Percentiles rank a stretch among this genome's conserved stretches.
Conservation (phyloP, 1,140 invertebrate genomes). For the Dryas iulia region DNA sequence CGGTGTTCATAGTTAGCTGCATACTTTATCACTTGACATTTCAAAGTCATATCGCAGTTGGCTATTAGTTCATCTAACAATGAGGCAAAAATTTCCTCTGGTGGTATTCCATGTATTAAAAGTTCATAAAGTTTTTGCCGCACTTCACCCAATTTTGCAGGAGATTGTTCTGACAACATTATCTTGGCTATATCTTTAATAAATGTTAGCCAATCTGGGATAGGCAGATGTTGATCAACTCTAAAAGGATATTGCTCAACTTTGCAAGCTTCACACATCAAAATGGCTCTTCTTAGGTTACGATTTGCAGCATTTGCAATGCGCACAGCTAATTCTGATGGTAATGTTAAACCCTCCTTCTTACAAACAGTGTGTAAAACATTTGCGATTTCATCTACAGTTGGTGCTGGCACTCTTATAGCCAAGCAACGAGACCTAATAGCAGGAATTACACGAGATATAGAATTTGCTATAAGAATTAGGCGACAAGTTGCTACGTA, state of each 20-base stretch:
- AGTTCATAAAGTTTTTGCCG: conserved; percentile 95
- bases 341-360: conserved; percentile 92
- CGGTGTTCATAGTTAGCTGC: conserved; percentile 96
- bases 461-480: conserved; percentile 97
- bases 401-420: conserved; percentile 94
- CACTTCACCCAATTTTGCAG: conserved; percentile 91
- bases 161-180: conserved; percentile 94
- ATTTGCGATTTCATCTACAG: conserved; percentile 86
- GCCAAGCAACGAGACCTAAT: conserved; percentile 96
- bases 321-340: conserved; percentile 87
- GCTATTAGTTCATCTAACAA: conserved; percentile 91
- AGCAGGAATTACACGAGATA: conserved; percentile 96
- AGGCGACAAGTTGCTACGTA: conserved; percentile 97
- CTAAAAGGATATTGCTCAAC: conserved; percentile 95
- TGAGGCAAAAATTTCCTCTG: conserved; percentile 95
- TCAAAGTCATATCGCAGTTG: conserved; percentile 95
- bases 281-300: conserved; percentile 95
- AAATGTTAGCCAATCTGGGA: conserved; percentile 97
- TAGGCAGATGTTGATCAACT: conserved; percentile 89
- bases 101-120: conserved; percentile 95
- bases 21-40: conserved; percentile 90
- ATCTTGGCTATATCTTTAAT: conserved; percentile 92
- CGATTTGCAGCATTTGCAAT: conserved; percentile 91
- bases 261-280: conserved; percentile 97
- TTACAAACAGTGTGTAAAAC: conserved; percentile 89